These are phyloP conservation scores for Ophthalmotilapia sp. DNA, from an alignment of 2,113 vertebrate genomes.

Conservation along the genomic window DNA sequence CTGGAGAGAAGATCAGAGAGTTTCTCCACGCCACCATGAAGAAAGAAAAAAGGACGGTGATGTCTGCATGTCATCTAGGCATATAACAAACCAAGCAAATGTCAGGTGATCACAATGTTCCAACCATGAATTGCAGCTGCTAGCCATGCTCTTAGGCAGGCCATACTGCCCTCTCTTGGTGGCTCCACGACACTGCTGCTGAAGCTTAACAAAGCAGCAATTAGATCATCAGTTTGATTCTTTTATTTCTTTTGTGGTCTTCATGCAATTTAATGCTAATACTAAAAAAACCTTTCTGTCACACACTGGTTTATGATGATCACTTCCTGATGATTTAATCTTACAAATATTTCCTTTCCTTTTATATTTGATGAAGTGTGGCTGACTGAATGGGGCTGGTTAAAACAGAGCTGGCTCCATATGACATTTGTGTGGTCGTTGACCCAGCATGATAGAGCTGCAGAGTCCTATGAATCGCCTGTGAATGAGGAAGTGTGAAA, in stretches of 20 bases:
- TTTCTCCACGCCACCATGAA: slow-evolving; percentile 46
- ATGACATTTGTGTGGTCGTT: slow-evolving; percentile 49
- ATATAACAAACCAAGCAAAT: slow-evolving; percentile 45
- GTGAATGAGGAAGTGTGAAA: slow-evolving; percentile 64
- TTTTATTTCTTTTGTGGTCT: background rate
- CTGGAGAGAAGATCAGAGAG: slow-evolving; percentile 36
- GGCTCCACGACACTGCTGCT: slow-evolving; percentile 13
- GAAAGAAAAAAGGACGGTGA: slow-evolving; percentile 31
- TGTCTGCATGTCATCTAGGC: slow-evolving; percentile 44
- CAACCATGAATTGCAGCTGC: slow-evolving; percentile 32
- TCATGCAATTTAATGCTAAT: background rate
- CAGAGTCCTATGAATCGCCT: slow-evolving; percentile 6
- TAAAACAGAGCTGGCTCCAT: slow-evolving; percentile 27
- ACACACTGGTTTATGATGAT: background rate
- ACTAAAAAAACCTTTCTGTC: background rate
- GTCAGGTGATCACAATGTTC: slow-evolving; percentile 56
- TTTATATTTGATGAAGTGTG: slow-evolving; percentile 55
- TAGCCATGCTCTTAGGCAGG: slow-evolving; percentile 48
- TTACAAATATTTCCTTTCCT: slow-evolving; percentile 30
- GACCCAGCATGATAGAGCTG: slow-evolving; percentile 22
- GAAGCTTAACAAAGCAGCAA: slow-evolving; percentile 10
- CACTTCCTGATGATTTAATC: slow-evolving; percentile 10
- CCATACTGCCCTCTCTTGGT: slow-evolving; percentile 77
- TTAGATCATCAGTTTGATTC: slow-evolving; percentile 15
- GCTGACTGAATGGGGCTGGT: slow-evolving; percentile 8